These are phyloP conservation scores for Cuniculus paca DNA, from an alignment of 2,797 vertebrate genomes.

Conservation along the genomic window DNA sequence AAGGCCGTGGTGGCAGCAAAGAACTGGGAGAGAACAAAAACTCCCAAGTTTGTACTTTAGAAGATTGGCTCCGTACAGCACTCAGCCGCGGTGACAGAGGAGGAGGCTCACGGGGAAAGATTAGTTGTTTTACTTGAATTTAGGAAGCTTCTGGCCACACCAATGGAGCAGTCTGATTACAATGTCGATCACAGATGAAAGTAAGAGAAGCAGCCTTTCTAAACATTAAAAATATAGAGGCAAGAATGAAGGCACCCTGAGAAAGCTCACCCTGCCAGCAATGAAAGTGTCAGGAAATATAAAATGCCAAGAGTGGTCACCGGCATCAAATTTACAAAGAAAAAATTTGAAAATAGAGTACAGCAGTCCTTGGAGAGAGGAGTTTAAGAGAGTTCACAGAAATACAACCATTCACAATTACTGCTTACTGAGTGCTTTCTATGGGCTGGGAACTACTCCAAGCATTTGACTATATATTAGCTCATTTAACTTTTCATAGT, in stretches of 20 bases:
- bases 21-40: background rate
- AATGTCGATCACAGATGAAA: background rate
- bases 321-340: background rate
- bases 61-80: background rate
- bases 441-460: background rate
- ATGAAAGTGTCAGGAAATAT: background rate
- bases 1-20: background rate
- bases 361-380: background rate
- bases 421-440: background rate
- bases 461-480: background rate
- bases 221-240: background rate
- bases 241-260: background rate
- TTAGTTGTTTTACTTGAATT: background rate
- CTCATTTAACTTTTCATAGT: constrained; percentile 52
- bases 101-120: background rate
- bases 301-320: too few relatives aligned
- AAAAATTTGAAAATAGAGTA: background rate
- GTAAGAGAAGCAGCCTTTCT: background rate
- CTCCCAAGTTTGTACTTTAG: background rate
- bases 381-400: background rate
- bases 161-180: background rate
- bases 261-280: background rate
- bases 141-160: background rate
- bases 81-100: background rate
- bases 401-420: background rate